These are phyloP conservation scores for Drosophila cardini DNA, from an alignment of 1,140 invertebrate genomes.

Conservation along the genomic window DNA sequence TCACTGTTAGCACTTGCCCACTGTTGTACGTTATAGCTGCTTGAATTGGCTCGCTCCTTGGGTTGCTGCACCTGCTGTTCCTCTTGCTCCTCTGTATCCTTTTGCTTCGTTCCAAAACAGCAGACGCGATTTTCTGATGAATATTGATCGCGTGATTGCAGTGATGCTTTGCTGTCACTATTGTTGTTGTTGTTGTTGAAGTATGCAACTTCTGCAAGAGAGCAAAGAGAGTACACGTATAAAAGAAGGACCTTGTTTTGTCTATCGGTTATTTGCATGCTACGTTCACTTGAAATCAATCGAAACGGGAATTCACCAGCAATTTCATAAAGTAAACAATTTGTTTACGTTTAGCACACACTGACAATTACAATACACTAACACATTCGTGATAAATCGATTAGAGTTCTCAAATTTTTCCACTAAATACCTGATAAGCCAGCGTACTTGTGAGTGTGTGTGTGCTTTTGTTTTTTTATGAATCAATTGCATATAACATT, in stretches of 20 bases:
- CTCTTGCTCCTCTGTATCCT: conserved; percentile 15
- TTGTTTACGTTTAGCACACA: conserved; percentile 30
- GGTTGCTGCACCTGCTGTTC: conserved; percentile 11
- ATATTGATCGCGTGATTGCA: conserved; percentile 10
- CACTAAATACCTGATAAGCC: conserved; percentile 69
- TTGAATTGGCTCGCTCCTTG: conserved; percentile 43
- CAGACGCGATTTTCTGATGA: conserved; percentile 46
- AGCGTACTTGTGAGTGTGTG: too few species aligned
- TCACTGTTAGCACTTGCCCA: conserved; percentile 14
- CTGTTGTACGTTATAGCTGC: conserved; percentile 66
- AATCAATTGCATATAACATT: conserved; percentile 48
- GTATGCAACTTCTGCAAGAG: conserved; percentile 83
- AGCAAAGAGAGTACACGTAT: conserved; percentile 69
- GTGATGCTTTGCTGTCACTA: conserved; percentile 40
- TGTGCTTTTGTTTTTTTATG: conserved; percentile 44
- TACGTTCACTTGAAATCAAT: background rate
- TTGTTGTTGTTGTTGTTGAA: conserved; percentile 71
- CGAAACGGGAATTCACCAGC: conserved; percentile 28
- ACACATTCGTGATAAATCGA: conserved; percentile 28
- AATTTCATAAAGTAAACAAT: conserved; percentile 49
- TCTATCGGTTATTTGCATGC: background rate
- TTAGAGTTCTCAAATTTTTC: conserved; percentile 58
- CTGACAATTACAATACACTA: conserved; percentile 16
- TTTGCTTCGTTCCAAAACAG: conserved; percentile 58
- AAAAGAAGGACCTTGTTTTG: conserved; percentile 8